phyloP scores from a whole-genome alignment of 2,113 vertebrate genomes.

The Tyrannus savana region DNA sequence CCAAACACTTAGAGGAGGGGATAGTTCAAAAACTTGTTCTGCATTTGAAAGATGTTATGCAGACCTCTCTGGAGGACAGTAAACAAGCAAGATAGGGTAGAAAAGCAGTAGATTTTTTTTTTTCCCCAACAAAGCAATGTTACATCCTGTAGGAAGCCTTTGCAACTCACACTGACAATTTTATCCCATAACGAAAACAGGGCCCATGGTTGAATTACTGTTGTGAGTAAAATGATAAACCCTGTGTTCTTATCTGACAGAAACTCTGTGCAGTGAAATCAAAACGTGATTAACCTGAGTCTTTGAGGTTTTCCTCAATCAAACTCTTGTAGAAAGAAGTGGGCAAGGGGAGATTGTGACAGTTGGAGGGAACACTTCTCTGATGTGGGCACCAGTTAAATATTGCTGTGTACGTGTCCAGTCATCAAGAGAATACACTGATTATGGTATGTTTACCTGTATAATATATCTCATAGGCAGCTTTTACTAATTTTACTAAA shows the following conservation, averaged over 20 bases:
- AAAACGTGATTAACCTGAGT: not conserved
- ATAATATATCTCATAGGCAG: not conserved
- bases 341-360: not conserved
- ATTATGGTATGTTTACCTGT: not conserved
- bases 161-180: not conserved
- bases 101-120: not conserved
- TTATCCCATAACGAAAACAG: not conserved
- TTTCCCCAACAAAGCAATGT: not conserved
- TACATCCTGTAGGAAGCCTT: not conserved
- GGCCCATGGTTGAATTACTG: not conserved
- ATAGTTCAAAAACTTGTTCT: slow-evolving; percentile 40
- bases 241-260: not conserved
- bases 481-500: not conserved
- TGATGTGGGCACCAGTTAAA: not conserved
- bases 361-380: not conserved
- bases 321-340: not conserved
- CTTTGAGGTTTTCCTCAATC: not conserved
- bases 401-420: not conserved
- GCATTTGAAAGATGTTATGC: not conserved
- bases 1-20: slow-evolving; percentile 1
- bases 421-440: not conserved
- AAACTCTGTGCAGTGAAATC: not conserved
- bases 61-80: not conserved
- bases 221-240: not conserved
- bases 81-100: not conserved